Evolutionary conservation across 2,113 vertebrate species (phyloP), one percentile per base, ranked within the genome.

Genomic region (Odocoileus virginianus): DNA sequence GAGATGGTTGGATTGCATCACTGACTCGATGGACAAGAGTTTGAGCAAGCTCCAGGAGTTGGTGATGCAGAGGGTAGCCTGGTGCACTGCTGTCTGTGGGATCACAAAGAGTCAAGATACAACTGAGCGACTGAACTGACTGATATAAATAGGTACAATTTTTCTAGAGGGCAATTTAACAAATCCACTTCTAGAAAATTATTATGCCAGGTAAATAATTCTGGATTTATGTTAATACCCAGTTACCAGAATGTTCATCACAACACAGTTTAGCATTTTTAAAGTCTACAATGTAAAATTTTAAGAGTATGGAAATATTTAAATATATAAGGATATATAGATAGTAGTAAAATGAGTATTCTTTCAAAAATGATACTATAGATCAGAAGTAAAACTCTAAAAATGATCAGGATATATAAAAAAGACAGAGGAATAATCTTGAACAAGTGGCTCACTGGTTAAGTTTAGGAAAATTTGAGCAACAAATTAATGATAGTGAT

Each of bases 201-300:
- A 92, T 92, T 76, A 82, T 83, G 15, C 27, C 54, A 87, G 71
- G 33, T 57, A 91, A 94, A 83, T 84, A 82, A 96, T 94, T 91
- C 94, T 87, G 52, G 36, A 23, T 97, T 82, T 91, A 17, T 43
- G 2, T 76, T 81, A 95, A 61, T 82, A 91, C 47, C 74, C 11
- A 97, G 52, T 89, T 93, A 86, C 13, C 74, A 79, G 45, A 61
- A 93, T 57, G 8, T 61, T 76, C 15, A 57, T 61, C 52, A 86
- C 60, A 95, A 54, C 25, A 82, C 30, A 91, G 11, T 90, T 89
- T 52, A 71, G n/a, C 71, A 71, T 89, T 95, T 95, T 81, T 60
- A 71, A 91, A 93, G 60, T 7, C 33, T 30, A 7, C 0, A 50
- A 83, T 61, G 55, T 74, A 92, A 89, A 94, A 82, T 55, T 87